A percentile compares a stretch with the other conserved stretches of the same genome.
phyloP scores from a whole-genome alignment of 2,888 invertebrate species.

The Balanococcus diminutus region DNA sequence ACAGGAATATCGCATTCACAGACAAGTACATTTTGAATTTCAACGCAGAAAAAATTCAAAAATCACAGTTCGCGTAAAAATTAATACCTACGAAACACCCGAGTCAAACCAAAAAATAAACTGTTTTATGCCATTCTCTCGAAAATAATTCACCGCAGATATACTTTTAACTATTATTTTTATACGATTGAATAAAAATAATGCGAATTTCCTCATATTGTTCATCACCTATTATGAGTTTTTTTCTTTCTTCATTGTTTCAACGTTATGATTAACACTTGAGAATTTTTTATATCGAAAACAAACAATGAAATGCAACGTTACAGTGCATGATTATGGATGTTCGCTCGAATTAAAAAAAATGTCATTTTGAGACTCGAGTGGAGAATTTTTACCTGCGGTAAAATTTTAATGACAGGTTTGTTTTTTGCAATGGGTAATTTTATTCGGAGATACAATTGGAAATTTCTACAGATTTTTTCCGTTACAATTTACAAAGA shows the following conservation, averaged over 20 bases:
- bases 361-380: background rate
- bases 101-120: background rate
- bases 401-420: background rate
- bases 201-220: slow-evolving; percentile 18
- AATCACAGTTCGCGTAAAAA: slow-evolving; percentile 9
- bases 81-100: background rate
- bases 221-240: background rate
- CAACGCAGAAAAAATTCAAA: background rate
- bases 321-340: slow-evolving; percentile 12
- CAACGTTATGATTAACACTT: background rate
- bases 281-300: background rate
- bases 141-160: background rate
- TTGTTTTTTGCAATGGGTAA: background rate
- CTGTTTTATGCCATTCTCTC: background rate
- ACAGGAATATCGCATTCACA: slow-evolving; percentile 38
- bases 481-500: background rate
- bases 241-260: slow-evolving; percentile 35
- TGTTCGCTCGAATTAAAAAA: background rate
- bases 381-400: background rate
- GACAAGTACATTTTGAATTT: slow-evolving; percentile 38
- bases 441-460: background rate
- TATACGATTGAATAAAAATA: slow-evolving; percentile 18
- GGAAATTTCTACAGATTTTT: background rate
- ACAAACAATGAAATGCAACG: slow-evolving; percentile 20
- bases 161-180: slow-evolving; percentile 21